Conservation (phyloP, 2,888 invertebrate species). For the Luperina nickerlii region DNA sequence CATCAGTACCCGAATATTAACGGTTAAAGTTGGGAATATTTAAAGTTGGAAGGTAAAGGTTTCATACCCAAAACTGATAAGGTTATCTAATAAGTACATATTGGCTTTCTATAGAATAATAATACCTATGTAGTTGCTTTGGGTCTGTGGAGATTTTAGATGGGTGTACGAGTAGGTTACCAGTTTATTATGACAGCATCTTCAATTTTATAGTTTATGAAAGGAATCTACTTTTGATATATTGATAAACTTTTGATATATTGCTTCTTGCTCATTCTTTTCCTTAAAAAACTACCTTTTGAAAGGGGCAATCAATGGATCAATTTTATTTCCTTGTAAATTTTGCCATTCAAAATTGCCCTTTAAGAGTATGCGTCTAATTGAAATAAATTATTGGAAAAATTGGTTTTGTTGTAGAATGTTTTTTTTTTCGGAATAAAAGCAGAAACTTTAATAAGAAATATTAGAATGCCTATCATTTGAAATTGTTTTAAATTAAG, state of each 20-base stretch:
- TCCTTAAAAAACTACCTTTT: not conserved
- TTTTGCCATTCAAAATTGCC: not conserved
- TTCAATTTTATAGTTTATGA: not conserved
- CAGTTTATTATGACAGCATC: not conserved
- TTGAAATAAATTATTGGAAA: too few species aligned
- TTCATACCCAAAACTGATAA: conserved; percentile 7
- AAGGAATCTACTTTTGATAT: not conserved
- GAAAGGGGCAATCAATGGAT: not conserved
- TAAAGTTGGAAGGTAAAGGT: conserved; percentile 34
- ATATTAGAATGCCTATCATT: not conserved
- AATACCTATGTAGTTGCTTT: not conserved
- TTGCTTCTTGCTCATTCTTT: not conserved
- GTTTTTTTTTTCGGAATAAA: not conserved
- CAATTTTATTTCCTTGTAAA: not conserved
- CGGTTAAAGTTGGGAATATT: conserved; percentile 16
- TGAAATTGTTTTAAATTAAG: not conserved
- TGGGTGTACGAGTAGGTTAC: too few species aligned
- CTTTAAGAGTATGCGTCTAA: too few species aligned
- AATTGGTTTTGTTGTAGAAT: too few species aligned
- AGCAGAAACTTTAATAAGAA: not conserved
- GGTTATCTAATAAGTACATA: conserved; percentile 4
- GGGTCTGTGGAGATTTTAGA: not conserved
- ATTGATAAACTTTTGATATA: not conserved
- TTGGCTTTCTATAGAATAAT: not conserved
- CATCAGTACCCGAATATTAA: conserved; percentile 16